Percentiles rank a stretch among this genome's conserved stretches.
Conservation (phyloP, 2,888 invertebrate species). For the Rhamphomyia laevipes region DNA sequence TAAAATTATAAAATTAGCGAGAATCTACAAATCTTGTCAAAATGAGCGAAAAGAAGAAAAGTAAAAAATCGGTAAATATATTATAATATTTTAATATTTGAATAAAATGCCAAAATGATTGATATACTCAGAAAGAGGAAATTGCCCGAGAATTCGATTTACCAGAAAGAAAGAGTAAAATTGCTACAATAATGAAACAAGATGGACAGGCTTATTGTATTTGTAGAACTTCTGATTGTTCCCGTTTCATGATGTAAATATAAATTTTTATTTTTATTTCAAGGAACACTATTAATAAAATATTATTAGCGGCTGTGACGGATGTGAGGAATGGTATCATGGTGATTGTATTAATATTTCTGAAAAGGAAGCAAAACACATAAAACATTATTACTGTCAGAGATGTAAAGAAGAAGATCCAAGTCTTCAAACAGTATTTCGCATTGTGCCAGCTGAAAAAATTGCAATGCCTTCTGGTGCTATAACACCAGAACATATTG, state of each 20-base stretch:
- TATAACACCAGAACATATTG: slow-evolving; percentile 3
- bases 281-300: slow-evolving; percentile 18
- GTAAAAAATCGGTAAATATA: slow-evolving; percentile 30
- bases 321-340: slow-evolving; percentile 98
- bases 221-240: slow-evolving; percentile 86
- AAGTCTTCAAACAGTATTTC: slow-evolving; percentile 49
- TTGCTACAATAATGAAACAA: slow-evolving; percentile 74
- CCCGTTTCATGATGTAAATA: slow-evolving; percentile 89
- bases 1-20: too few species aligned
- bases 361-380: slow-evolving; percentile 82
- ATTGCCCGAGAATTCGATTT: slow-evolving; percentile 81
- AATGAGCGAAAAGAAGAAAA: slow-evolving; percentile 31
- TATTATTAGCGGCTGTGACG: slow-evolving; percentile 91
- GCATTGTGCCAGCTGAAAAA: slow-evolving; percentile 30
- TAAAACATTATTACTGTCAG: slow-evolving; percentile 87
- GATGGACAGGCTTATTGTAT: slow-evolving; percentile 91
- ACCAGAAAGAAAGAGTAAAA: slow-evolving; percentile 83
- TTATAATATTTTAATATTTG: slow-evolving; percentile 1
- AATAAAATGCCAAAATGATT: background rate
- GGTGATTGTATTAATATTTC: slow-evolving; percentile 95
- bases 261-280: background rate
- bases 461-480: slow-evolving; percentile 16
- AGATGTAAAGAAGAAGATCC: slow-evolving; percentile 75
- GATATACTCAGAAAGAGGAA: slow-evolving; percentile 57
- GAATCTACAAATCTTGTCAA: slow-evolving; percentile 5